Percentiles rank a stretch among this genome's conserved stretches.
These are phyloP conservation scores for Dysmachus trigonus DNA, from an alignment of 2,888 invertebrate genomes.

Conservation along the genomic window DNA sequence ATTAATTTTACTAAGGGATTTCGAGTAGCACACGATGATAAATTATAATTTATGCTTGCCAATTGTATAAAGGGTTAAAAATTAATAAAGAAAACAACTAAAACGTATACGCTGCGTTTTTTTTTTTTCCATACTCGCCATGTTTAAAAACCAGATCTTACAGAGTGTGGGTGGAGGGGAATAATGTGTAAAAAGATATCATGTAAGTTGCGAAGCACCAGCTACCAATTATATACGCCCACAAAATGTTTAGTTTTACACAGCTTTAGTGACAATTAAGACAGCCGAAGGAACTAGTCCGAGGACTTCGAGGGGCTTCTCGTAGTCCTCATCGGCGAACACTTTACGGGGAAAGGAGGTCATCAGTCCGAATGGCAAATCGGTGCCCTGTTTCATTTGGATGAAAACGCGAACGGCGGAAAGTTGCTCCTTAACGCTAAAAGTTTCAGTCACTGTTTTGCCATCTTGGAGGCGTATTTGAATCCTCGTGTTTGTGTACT, in stretches of 20 bases:
- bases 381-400: constrained; percentile 80
- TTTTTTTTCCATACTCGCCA: not conserved
- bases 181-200: not conserved
- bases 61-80: not conserved
- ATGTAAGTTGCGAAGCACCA: not conserved
- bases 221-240: not conserved
- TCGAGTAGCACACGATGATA: not conserved
- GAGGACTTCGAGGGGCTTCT: constrained; percentile 84
- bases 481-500: constrained; percentile 75
- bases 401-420: constrained; percentile 90
- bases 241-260: not conserved
- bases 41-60: not conserved
- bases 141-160: not conserved
- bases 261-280: constrained; percentile 75
- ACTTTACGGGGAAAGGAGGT: constrained; percentile 91
- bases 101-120: not conserved
- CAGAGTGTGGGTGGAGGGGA: not conserved
- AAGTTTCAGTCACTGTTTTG: constrained; percentile 75
- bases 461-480: constrained; percentile 85
- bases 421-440: constrained; percentile 86
- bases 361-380: constrained; percentile 83
- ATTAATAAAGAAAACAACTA: not conserved
- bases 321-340: constrained; percentile 86
- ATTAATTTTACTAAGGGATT: not conserved
- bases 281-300: constrained; percentile 87